Evolutionary conservation across 2,888 invertebrate species (phyloP).

Genomic region (Margaritifera margaritifera): DNA sequence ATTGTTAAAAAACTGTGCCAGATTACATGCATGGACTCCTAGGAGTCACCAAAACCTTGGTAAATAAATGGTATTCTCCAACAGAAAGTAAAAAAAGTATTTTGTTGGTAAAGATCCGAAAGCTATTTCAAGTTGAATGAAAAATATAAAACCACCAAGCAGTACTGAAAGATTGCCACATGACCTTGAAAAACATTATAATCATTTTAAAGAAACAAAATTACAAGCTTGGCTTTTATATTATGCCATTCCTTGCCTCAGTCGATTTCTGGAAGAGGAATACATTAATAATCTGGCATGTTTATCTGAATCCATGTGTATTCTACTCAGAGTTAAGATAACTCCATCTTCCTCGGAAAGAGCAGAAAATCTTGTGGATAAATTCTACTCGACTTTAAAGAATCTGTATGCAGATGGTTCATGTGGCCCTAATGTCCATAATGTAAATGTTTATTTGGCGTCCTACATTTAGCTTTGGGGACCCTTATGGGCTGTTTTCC

Average conservation of each 20-base stretch:
- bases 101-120: constrained; percentile 11
- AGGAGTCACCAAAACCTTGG: constrained; percentile 15
- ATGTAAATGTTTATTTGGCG: no score
- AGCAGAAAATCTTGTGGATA: no score
- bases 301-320: constrained; percentile 11
- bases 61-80: constrained; percentile 14
- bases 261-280: background rate
- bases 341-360: background rate
- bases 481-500: constrained; percentile 15
- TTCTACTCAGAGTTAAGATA: constrained; percentile 12
- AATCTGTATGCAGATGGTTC: no score
- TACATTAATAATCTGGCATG: constrained; percentile 8
- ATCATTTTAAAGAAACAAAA: no score
- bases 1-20: constrained; percentile 14
- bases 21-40: constrained; percentile 27
- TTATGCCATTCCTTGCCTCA: no score
- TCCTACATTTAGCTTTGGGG: no score
- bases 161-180: constrained; percentile 13
- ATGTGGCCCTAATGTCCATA: no score
- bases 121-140: constrained; percentile 9
- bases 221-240: no score
- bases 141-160: constrained; percentile 14
- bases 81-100: constrained; percentile 5
- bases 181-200: background rate
- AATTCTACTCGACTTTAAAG: no score